Conservation (phyloP, 2,113 vertebrate genomes). For the Clinocottus analis region DNA sequence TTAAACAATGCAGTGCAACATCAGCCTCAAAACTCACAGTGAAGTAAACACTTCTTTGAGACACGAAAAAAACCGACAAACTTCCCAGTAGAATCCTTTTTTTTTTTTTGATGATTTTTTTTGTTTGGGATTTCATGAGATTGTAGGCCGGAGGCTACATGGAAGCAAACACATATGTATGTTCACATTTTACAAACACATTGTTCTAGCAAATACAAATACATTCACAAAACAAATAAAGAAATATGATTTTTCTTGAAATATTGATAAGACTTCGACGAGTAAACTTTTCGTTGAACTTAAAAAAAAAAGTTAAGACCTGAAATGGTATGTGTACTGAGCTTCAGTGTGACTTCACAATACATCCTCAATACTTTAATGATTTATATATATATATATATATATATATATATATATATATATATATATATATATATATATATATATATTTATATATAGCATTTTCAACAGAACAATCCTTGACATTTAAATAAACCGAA, state of each 20-base stretch:
- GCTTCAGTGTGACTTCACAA: neutral
- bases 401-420: too few species aligned
- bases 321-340: neutral
- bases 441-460: too few species aligned
- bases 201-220: neutral
- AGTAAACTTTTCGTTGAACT: neutral
- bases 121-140: conserved; percentile 4
- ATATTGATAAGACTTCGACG: neutral
- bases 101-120: neutral
- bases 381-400: too few species aligned
- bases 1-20: neutral
- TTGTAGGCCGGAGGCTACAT: neutral
- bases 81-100: neutral
- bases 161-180: neutral
- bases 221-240: too few species aligned
- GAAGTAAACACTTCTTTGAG: conserved; percentile 32
- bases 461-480: too few species aligned
- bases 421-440: too few species aligned
- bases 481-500: too few species aligned
- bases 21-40: neutral
- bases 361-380: too few species aligned
- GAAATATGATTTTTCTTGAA: too few species aligned
- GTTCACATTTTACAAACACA: neutral
- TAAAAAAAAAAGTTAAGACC: neutral
- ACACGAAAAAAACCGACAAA: neutral